A percentile compares a stretch with the other conserved stretches of the same genome.
Evolutionary conservation across 92 coral and sea anemone genomes (phyloP).

Genomic region (Virgularia gustaviana): DNA sequence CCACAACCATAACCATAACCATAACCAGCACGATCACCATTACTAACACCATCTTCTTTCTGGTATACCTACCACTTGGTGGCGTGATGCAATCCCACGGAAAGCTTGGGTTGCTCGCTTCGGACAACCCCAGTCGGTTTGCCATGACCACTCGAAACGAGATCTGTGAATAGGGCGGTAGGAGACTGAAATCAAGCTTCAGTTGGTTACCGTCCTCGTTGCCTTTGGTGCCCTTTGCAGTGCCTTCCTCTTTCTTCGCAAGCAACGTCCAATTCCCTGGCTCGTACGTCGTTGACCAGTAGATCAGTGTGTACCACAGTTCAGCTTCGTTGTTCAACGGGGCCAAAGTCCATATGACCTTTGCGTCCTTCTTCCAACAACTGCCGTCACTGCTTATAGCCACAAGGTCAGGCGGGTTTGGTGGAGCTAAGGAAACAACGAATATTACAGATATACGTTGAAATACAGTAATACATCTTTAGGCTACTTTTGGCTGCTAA

Average conservation of each 20-base stretch:
- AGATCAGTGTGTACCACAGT: not conserved
- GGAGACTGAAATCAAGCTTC: not conserved
- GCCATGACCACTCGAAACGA: conserved; percentile 16
- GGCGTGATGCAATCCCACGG: conserved; percentile 9
- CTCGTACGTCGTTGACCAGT: conserved; percentile 12
- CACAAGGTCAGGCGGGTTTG: conserved; percentile 26
- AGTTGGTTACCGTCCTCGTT: no score
- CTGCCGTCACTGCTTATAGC: not conserved
- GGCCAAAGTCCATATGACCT: not conserved
- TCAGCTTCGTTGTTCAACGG: conserved; percentile 32
- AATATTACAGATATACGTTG: not conserved
- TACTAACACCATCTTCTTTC: not conserved
- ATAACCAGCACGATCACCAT: not conserved
- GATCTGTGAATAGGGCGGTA: conserved; percentile 31
- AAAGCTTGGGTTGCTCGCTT: conserved; percentile 8
- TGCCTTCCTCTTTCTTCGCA: not conserved
- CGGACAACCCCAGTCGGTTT: conserved; percentile 12
- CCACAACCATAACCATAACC: not conserved
- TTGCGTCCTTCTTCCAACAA: conserved; percentile 3
- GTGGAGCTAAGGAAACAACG: not conserved
- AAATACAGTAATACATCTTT: not conserved
- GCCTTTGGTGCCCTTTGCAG: not conserved
- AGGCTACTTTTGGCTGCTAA: not conserved
- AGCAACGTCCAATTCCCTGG: conserved; percentile 3
- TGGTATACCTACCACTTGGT: conserved; percentile 16